These are phyloP conservation scores for Hirundo rustica DNA, from an alignment of 2,797 vertebrate genomes.

Conservation along the genomic window DNA sequence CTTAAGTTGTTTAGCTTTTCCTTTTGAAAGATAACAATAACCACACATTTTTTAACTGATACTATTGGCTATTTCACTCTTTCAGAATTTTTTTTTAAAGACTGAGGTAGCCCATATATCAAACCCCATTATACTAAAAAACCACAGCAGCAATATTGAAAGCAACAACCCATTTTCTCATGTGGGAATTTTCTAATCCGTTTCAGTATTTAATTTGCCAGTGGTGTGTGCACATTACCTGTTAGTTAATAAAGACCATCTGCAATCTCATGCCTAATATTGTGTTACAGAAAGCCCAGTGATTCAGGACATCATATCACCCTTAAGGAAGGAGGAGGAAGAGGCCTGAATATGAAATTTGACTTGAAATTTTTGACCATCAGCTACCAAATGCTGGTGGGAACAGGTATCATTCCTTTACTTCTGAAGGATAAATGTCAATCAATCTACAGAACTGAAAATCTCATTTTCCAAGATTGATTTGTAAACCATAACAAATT, in stretches of 20 bases:
- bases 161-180: neutral
- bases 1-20: neutral
- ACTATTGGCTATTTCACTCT: neutral
- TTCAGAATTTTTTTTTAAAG: neutral
- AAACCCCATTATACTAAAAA: neutral
- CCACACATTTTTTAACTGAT: neutral
- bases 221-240: fast-evolving
- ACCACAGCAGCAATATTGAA: neutral
- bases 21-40: neutral
- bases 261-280: neutral
- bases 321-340: neutral
- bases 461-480: neutral
- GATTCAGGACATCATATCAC: neutral
- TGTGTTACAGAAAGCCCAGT: neutral
- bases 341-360: neutral
- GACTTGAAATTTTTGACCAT: neutral
- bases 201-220: neutral
- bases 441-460: neutral
- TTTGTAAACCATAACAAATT: neutral
- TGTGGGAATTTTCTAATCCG: neutral
- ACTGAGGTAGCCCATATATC: neutral
- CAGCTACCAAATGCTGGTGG: neutral
- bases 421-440: neutral
- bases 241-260: neutral
- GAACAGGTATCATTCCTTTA: neutral